phyloP scores from a whole-genome alignment of 2,797 vertebrate species.

The Acanthurus tractus region DNA sequence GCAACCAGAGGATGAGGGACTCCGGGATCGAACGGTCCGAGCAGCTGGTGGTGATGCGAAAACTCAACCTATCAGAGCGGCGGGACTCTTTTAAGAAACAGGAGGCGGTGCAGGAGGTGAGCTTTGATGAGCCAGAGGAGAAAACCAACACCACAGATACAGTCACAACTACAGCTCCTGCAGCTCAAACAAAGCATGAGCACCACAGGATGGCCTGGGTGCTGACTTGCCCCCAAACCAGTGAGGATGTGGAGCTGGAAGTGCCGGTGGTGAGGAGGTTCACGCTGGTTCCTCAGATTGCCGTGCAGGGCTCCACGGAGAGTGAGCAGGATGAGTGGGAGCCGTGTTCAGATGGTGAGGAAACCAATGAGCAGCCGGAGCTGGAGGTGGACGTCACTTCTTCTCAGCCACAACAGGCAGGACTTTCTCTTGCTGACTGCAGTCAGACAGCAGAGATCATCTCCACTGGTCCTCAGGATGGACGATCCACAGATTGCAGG shows the following conservation, averaged over 20 bases:
- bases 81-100: conserved; percentile 99
- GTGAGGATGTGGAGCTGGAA: conserved; percentile 68
- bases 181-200: conserved; percentile 15
- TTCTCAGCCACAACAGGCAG: conserved; percentile 36
- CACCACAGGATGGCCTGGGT: conserved; percentile 74
- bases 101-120: conserved; percentile 97
- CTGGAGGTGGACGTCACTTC: conserved; percentile 8
- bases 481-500: conserved; percentile 27
- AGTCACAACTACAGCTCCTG: conserved; percentile 35
- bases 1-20: conserved; percentile 81
- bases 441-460: conserved; percentile 36
- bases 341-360: conserved; percentile 86
- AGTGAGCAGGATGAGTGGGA: conserved; percentile 89
- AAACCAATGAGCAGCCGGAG: conserved; percentile 55
- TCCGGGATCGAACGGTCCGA: conserved; percentile 84
- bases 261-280: conserved; percentile 76
- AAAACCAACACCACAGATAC: conserved; percentile 55
- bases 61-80: conserved; percentile 94
- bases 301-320: conserved; percentile 91
- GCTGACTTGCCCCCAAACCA: conserved; percentile 46
- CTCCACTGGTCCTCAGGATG: conserved; percentile 24
- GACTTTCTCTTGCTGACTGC: conserved; percentile 14
- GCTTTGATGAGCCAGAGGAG: conserved; percentile 93
- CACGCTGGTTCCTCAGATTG: conserved; percentile 90
- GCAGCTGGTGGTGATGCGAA: conserved; percentile 95